These are phyloP conservation scores for Salpingus planirostris DNA, from an alignment of 2,888 invertebrate genomes.

Conservation along the genomic window DNA sequence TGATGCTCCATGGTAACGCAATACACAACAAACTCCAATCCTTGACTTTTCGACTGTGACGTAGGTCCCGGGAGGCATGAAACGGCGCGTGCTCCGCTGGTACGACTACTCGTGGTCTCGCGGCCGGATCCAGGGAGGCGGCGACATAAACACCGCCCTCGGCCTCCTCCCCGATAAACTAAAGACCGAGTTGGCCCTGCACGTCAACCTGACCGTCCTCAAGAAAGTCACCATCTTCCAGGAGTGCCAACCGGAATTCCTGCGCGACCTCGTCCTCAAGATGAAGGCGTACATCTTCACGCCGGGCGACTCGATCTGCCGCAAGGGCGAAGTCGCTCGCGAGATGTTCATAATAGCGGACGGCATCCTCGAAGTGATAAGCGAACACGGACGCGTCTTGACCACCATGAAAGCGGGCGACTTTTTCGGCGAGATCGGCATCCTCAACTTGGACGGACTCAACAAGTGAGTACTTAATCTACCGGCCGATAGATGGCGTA, in stretches of 20 bases:
- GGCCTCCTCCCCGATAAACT: constrained; percentile 91
- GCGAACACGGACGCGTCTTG: constrained; percentile 84
- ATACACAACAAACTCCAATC: too few species aligned
- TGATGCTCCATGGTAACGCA: too few species aligned
- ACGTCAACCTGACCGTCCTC: constrained; percentile 89
- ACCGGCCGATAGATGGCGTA: not conserved
- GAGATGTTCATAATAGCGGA: constrained; percentile 99
- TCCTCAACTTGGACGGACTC: constrained; percentile 87
- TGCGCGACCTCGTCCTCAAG: constrained; percentile 92
- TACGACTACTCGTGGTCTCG: constrained; percentile 98
- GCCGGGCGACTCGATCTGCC: constrained; percentile 92
- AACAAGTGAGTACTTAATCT: constrained; percentile 63
- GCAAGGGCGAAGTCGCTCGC: constrained; percentile 80
- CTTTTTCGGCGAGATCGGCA: constrained; percentile 97
- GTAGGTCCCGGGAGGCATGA: constrained; percentile 87
- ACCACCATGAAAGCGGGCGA: constrained; percentile 97
- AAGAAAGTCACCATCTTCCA: constrained; percentile 95
- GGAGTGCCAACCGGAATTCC: constrained; percentile 96
- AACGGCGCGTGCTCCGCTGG: constrained; percentile 90
- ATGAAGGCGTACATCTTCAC: constrained; percentile 99
- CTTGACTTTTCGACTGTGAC: too few species aligned
- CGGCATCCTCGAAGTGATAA: constrained; percentile 91
- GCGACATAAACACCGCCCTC: constrained; percentile 90
- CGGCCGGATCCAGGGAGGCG: constrained; percentile 90
- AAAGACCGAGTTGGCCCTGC: constrained; percentile 91